These are phyloP conservation scores for Seira sanloemensis DNA, from an alignment of 2,888 invertebrate species.

Conservation along the genomic window DNA sequence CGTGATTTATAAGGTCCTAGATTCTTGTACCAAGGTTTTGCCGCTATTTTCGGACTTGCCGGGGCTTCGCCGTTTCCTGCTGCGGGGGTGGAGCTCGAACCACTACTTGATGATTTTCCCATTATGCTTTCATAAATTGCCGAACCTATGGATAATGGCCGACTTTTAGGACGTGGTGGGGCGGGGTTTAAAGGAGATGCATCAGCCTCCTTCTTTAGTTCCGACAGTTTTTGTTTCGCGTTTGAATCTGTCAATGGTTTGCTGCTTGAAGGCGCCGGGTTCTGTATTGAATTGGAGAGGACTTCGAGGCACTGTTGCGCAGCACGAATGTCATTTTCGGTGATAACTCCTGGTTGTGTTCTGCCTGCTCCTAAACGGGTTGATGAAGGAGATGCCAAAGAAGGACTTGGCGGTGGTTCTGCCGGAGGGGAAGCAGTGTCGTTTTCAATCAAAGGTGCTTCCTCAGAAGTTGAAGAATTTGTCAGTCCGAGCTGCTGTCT, in stretches of 20 bases:
- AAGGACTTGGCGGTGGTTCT: background rate
- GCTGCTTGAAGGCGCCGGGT: background rate
- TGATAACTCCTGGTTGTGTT: background rate
- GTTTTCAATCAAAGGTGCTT: background rate
- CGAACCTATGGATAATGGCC: slow-evolving; percentile 40
- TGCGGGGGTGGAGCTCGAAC: background rate
- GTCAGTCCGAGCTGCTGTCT: slow-evolving; percentile 25
- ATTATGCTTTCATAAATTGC: slow-evolving; percentile 51
- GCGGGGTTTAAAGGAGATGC: slow-evolving; percentile 60
- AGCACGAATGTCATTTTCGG: slow-evolving; percentile 41
- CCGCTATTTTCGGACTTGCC: slow-evolving; percentile 74
- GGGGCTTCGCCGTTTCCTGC: slow-evolving; percentile 23
- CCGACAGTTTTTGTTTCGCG: slow-evolving; percentile 56
- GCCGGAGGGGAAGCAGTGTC: background rate
- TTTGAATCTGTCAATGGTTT: background rate
- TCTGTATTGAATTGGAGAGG: slow-evolving; percentile 30
- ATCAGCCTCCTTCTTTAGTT: slow-evolving; percentile 67
- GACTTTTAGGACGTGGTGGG: background rate
- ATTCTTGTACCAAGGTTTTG: slow-evolving; percentile 82
- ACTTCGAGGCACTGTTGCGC: slow-evolving; percentile 56
- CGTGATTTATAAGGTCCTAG: slow-evolving; percentile 48
- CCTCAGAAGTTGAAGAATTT: background rate
- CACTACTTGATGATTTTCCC: slow-evolving; percentile 15
- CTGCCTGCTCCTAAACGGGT: background rate
- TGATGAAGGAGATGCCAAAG: background rate